Evolutionary conservation across 2,888 invertebrate species (phyloP).

Genomic region (Ceratothoa steindachneri): DNA sequence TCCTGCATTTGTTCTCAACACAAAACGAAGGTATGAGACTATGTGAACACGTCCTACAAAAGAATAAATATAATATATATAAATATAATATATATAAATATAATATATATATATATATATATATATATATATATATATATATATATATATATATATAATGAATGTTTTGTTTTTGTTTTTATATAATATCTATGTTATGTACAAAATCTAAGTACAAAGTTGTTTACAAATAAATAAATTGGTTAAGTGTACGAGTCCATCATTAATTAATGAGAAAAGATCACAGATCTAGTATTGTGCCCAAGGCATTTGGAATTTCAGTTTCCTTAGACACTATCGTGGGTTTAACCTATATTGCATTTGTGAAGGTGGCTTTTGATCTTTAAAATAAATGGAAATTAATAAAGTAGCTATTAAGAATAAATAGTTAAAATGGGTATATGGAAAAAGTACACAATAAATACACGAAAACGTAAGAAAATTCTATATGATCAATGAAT

Average conservation of each 20-base stretch:
- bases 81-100: constrained; percentile 8
- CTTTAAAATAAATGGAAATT: neutral
- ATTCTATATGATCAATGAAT: neutral
- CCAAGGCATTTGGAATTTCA: constrained; percentile 2
- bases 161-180: too few species aligned
- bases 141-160: neutral
- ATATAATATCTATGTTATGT: neutral
- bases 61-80: too few species aligned
- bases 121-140: neutral
- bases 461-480: neutral
- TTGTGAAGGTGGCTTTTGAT: neutral
- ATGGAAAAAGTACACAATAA: neutral
- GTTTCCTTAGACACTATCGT: neutral
- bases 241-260: neutral
- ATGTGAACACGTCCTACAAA: neutral
- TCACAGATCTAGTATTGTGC: neutral
- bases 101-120: neutral
- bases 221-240: neutral
- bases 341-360: neutral
- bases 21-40: neutral
- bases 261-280: neutral
- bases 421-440: neutral
- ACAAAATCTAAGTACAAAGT: constrained; percentile 7
- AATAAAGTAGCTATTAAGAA: neutral
- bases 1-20: neutral